These are phyloP conservation scores for Eupithecia dodoneata DNA, from an alignment of 2,888 invertebrate species.

Conservation along the genomic window DNA sequence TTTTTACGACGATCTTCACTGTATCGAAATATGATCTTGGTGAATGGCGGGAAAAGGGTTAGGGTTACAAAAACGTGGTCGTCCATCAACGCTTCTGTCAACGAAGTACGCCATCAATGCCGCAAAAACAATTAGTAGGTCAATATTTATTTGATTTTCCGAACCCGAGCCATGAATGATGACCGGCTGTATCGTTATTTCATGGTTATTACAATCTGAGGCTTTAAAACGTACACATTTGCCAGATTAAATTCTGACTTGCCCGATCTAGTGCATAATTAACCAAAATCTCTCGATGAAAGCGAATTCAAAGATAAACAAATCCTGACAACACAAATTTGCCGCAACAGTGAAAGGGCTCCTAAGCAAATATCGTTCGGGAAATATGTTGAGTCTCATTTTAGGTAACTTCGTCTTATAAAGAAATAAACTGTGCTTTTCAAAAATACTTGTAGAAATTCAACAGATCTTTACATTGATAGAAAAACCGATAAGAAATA, in stretches of 20 bases:
- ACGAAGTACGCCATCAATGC: slow-evolving; percentile 73
- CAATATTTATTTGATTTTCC: slow-evolving; percentile 81
- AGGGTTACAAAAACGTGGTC: slow-evolving; percentile 71
- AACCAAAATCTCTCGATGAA: slow-evolving; percentile 8
- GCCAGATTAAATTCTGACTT: slow-evolving; percentile 1
- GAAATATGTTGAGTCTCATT: neutral
- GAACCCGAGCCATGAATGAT: slow-evolving; percentile 67
- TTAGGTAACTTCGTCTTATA: neutral
- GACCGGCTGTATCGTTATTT: slow-evolving; percentile 55
- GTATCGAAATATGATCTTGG: slow-evolving; percentile 62
- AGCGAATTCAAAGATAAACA: slow-evolving; percentile 14
- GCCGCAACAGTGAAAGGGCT: slow-evolving; percentile 13
- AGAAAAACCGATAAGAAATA: neutral
- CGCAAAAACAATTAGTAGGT: slow-evolving; percentile 82
- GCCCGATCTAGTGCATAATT: slow-evolving; percentile 14
- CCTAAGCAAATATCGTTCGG: neutral
- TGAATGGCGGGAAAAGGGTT: slow-evolving; percentile 61
- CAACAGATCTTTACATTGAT: neutral
- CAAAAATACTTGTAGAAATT: neutral
- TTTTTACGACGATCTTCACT: slow-evolving; percentile 51
- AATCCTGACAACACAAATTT: slow-evolving; percentile 22
- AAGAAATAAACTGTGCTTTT: neutral
- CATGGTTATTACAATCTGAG: slow-evolving; percentile 39
- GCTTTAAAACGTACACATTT: slow-evolving; percentile 4
- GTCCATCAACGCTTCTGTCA: slow-evolving; percentile 79